These are phyloP conservation scores for Kryptolebias marmoratus DNA, from an alignment of 2,113 vertebrate genomes.

Conservation along the genomic window DNA sequence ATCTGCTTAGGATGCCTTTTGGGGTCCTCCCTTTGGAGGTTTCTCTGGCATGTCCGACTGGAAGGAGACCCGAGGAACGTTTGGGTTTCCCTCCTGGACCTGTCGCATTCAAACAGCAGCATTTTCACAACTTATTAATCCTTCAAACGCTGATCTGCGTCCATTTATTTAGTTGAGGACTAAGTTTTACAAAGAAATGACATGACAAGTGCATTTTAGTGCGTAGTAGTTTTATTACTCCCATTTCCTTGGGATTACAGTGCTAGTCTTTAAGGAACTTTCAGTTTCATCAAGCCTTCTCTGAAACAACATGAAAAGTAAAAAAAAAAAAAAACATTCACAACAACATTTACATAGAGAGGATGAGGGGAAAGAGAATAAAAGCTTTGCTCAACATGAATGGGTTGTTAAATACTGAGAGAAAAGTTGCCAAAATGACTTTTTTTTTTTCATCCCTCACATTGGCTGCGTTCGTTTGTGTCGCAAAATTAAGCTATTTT, in stretches of 20 bases:
- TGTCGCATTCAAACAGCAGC: no score
- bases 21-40: no score
- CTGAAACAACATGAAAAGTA: constrained; percentile 60
- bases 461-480: constrained; percentile 10
- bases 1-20: no score
- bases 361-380: constrained; percentile 36
- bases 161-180: not conserved
- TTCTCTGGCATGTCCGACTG: no score
- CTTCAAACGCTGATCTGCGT: no score
- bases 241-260: constrained; percentile 76
- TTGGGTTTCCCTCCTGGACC: no score
- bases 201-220: constrained; percentile 56
- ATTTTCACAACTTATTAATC: no score
- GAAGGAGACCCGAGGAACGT: no score
- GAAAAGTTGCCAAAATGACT: constrained; percentile 3
- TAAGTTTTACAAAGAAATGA: constrained; percentile 3
- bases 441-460: constrained; percentile 2
- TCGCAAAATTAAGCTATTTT: constrained; percentile 19
- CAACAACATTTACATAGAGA: constrained; percentile 40
- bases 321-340: constrained; percentile 59
- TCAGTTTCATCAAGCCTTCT: constrained; percentile 61
- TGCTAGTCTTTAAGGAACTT: constrained; percentile 77
- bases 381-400: constrained; percentile 21
- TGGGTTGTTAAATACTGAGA: constrained; percentile 28
- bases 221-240: constrained; percentile 84